Conservation (phyloP, 1,140 invertebrate genomes). For the Zaprionus davidi region DNA sequence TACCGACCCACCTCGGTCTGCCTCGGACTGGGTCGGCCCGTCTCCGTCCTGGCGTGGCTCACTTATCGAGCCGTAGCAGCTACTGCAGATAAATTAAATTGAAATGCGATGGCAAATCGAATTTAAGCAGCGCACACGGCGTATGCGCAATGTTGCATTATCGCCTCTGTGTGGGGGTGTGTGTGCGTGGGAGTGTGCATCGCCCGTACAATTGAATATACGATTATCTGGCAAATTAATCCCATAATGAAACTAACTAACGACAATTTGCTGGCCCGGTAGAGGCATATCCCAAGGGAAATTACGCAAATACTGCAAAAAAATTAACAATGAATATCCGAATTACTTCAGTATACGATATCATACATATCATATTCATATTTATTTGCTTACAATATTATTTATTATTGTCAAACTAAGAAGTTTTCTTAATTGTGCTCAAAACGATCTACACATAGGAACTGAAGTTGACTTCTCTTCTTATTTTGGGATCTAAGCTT, state of each 20-base stretch:
- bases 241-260: slow-evolving; percentile 12
- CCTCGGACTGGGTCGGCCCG: background rate
- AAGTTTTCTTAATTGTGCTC: too few relatives aligned
- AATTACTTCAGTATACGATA: too few relatives aligned
- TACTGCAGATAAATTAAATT: slow-evolving; percentile 69
- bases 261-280: background rate
- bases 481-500: too few relatives aligned
- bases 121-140: slow-evolving; percentile 53
- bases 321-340: background rate
- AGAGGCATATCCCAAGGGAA: background rate
- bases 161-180: background rate
- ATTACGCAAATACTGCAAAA: background rate
- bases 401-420: too few relatives aligned
- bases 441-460: too few relatives aligned
- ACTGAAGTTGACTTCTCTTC: too few relatives aligned
- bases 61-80: slow-evolving; percentile 42
- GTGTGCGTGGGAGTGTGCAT: background rate
- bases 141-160: slow-evolving; percentile 42
- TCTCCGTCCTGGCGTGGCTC: slow-evolving; percentile 13
- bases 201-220: slow-evolving; percentile 47
- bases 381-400: too few relatives aligned
- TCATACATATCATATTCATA: too few relatives aligned
- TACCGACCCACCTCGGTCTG: background rate
- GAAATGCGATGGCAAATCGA: slow-evolving; percentile 69
- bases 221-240: slow-evolving; percentile 61